Base-by-base conservation (phyloP, 2,888 invertebrate species). In the Pammene fasciana region DNA sequence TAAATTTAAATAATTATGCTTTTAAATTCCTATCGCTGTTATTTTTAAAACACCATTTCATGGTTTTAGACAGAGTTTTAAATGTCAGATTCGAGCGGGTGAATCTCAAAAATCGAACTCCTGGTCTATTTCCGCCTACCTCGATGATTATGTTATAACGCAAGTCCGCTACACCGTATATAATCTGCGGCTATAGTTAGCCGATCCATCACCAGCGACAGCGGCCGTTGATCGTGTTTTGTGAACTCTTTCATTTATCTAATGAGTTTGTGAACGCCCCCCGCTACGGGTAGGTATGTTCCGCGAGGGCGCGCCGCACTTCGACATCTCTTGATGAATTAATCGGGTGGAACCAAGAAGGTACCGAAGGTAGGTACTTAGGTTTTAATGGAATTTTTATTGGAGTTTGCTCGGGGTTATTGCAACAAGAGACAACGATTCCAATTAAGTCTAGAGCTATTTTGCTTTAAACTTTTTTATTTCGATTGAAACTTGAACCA, bases 191-290 rank as follows among this genome's bases (percentile, higher is more conserved):
- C 65, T 26, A 65, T 64, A 67, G 41, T 8, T 74, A 76, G 71
- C 74, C 85, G 83, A 88, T 89, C 88, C 85, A 87, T 88, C 89
- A 89, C 70, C 34, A 78, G 74, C 74, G 73, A 74, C 74, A 75
- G 73, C 73, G 72, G 78, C 76, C 77, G 79, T 76, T 81, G 76
- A 75, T 80, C 80, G 80, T 83, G 85, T 83, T 85, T 82, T 78
- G 79, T 85, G 86, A 90, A 92, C 92, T 91, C 90, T 90, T 90
- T 91, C 89, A 90, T 91, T 89, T 89, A 86, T 88, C 82, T 90
- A 91, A 91, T 90, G 89, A 90, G 86, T 86, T 85, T 83, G 78
- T 79, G 68, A 64, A 54, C 68, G 52, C 67, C 55, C 71, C 66
- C 64, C 55, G n/a, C n/a, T n/a, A n/a, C n/a, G n/a, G n/a, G 68